These are phyloP conservation scores for Cacatua alba DNA, from an alignment of 2,113 vertebrate genomes.

Conservation along the genomic window DNA sequence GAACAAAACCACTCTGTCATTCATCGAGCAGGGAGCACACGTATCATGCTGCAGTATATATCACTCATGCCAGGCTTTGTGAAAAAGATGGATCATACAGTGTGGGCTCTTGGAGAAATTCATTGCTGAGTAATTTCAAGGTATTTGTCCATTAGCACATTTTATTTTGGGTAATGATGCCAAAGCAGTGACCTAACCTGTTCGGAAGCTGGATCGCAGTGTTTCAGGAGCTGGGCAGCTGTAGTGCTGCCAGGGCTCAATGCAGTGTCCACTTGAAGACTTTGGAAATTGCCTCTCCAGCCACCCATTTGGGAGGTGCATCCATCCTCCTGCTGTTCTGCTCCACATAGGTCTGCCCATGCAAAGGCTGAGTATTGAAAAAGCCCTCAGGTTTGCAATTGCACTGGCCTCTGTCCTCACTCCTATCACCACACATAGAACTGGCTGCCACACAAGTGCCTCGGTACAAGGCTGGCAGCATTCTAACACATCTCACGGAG, in stretches of 20 bases:
- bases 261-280: rapidly evolving
- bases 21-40: rapidly evolving
- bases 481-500: rapidly evolving
- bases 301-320: rapidly evolving
- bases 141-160: background rate
- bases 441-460: rapidly evolving
- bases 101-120: background rate
- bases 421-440: rapidly evolving
- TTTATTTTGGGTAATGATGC: background rate
- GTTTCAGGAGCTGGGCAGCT: background rate
- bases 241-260: background rate
- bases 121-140: background rate
- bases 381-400: background rate
- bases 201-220: background rate
- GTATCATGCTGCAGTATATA: rapidly evolving
- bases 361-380: background rate
- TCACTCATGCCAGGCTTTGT: background rate
- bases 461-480: background rate
- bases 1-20: background rate
- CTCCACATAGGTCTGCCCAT: background rate
- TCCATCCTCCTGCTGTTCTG: background rate
- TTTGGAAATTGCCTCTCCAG: background rate
- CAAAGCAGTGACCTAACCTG: background rate
- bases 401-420: background rate
- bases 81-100: background rate